These are phyloP conservation scores for Gulo gulo DNA, from an alignment of 2,113 vertebrate genomes.

Conservation along the genomic window DNA sequence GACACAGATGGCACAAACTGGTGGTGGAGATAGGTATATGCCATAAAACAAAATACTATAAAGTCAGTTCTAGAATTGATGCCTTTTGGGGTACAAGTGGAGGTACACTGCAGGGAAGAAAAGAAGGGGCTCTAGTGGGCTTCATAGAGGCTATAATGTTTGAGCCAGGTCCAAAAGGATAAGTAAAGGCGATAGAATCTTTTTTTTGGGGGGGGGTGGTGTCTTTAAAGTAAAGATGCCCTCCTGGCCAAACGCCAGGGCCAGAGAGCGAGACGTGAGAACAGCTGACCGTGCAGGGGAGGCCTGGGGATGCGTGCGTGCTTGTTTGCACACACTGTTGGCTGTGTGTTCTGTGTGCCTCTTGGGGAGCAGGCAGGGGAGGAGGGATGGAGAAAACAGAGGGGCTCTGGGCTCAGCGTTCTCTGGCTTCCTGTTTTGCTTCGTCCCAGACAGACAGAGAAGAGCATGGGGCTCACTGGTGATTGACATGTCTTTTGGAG, in stretches of 20 bases:
- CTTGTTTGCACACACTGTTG: not conserved
- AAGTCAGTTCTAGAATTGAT: not conserved
- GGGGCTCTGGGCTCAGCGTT: not conserved
- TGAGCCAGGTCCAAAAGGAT: not conserved
- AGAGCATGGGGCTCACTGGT: not conserved
- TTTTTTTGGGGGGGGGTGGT: not conserved
- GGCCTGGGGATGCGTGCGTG: not conserved
- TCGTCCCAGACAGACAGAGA: not conserved
- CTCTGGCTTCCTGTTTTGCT: not conserved
- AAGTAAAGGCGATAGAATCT: not conserved
- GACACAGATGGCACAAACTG: not conserved
- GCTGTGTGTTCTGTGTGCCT: not conserved
- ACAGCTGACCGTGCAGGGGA: not conserved
- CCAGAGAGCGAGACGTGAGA: not conserved
- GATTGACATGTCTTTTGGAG: not conserved
- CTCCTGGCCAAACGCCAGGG: not conserved
- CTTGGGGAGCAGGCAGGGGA: not conserved
- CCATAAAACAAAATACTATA: accelerated
- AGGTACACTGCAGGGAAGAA: not conserved
- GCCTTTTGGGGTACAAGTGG: accelerated
- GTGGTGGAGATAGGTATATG: not conserved
- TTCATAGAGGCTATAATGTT: not conserved
- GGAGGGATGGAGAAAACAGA: not conserved
- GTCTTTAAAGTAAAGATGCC: not conserved
- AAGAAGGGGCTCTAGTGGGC: not conserved